Base-by-base conservation (phyloP, 2,797 vertebrate species). In the Fundulus diaphanus region DNA sequence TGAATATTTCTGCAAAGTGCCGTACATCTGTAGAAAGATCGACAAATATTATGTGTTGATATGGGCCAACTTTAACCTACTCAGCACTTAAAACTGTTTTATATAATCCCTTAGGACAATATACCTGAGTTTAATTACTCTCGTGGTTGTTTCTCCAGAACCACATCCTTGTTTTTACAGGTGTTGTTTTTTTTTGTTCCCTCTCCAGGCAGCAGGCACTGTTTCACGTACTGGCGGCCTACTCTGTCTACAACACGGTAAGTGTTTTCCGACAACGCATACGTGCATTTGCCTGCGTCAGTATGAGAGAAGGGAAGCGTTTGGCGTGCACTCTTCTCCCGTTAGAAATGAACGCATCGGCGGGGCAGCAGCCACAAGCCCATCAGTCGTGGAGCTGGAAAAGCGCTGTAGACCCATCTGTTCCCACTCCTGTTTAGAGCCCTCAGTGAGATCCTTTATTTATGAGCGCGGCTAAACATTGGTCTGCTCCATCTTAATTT, bases 211-310 rank as follows among this genome's bases (percentile, higher is more conserved):
- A 98, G 82, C 96, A 96, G 88, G 96, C 95, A 0, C 93, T 98
- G 86, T 97, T 97, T 87, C 94, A 98, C 0, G 96, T 98, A 72
- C 92, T 98, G 8, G 94, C 96, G 22, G 97, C 97, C 0, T 97
- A 98, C 85, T 98, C 97, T 0, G 96, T 98, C 83, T 98, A 97
- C 92, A 97, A 98, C 90, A 96, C 96, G 56, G 97, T 98, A 88
- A 96, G 96, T 90, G 68, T 67, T 78, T 82, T 40, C 3, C 69
- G 5, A 48, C 22, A 48, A 8, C 65, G 27, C 73, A 12, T 63
- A 42, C 70, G 35, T 46, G 51, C 72, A 59, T 27, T 29, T 73
- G 0, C 42, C n/a, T 68, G n/a, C 71, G 18, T 59, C 44, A 46
- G 74, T 65, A 74, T 92, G 89, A 48, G 69, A 65, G 84, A 82